Evolutionary conservation across 2,113 vertebrate genomes (phyloP), one percentile per base, ranked within the genome.

Genomic region (Sceloporus tristichus): DNA sequence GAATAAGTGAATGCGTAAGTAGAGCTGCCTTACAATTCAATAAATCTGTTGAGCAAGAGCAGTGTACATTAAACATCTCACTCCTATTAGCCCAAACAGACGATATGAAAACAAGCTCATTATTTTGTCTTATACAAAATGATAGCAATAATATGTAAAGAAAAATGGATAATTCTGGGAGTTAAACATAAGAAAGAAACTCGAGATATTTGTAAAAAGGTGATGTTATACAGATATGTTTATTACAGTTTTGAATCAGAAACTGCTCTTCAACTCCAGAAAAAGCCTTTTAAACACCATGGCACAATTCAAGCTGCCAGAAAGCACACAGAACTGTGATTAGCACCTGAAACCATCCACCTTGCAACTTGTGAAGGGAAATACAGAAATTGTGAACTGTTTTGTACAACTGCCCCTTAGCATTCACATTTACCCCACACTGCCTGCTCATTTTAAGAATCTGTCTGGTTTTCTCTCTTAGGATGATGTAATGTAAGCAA

Each of bases 231-330:
- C 48, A 82, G 21, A 54, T 16, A 68, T 77, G 29, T 42, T 91
- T 68, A 0, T 0, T n/a, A 86, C 2, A 87, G 71, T 85, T 16
- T 88, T 2, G 66, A 81, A 74, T 3, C 13, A 70, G 21, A 89
- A 76, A 6, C 0, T 0, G 1, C 6, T 38, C 23, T 75, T 89
- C 62, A 65, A 29, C 77, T 89, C 82, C 88, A n/a, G 77, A 74
- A 90, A 87, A 85, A 88, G 85, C 18, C 34, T 85, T 86, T 86
- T 62, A 83, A 78, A 66, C 89, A 82, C 13, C 11, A 59, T 34
- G 71, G 42, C 0, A 65, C 59, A 77, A 18, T 48, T 75, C 40
- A 77, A 82, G 62, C 66, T 88, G 73, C 9, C 54, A 42, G 48
- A 34, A 73, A 73, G 23, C 14, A 73, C 53, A 56, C 13, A 42